Evolutionary conservation across 1,140 invertebrate genomes (phyloP).

Genomic region (Drosophila seguyi): DNA sequence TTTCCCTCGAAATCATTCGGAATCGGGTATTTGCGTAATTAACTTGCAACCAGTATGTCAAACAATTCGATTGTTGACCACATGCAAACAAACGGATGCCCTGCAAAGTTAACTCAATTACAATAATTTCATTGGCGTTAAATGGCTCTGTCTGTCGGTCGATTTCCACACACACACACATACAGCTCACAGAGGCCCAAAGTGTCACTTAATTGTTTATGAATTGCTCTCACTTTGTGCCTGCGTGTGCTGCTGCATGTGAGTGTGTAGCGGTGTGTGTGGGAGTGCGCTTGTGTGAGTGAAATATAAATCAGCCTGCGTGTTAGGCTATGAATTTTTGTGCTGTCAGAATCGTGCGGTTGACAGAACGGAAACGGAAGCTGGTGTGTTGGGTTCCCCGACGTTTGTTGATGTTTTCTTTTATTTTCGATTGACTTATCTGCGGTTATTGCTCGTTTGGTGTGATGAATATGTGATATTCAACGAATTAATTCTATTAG

Average conservation of each 20-base stretch:
- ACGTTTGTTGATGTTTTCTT: conserved; percentile 11
- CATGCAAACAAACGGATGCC: conserved; percentile 21
- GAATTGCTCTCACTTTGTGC: conserved; percentile 46
- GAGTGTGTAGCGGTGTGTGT: conserved; percentile 8
- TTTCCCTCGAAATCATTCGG: conserved; percentile 26
- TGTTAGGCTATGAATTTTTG: conserved; percentile 54
- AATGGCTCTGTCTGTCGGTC: conserved; percentile 21
- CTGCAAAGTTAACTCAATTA: conserved; percentile 69
- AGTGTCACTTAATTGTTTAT: conserved; percentile 77
- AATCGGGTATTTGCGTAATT: conserved; percentile 30
- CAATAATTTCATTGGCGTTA: conserved; percentile 64
- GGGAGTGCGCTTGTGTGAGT: conserved; percentile 34
- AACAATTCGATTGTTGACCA: conserved; percentile 48
- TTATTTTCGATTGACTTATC: conserved; percentile 12
- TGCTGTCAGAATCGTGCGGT: conserved; percentile 6
- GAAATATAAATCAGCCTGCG: conserved; percentile 64
- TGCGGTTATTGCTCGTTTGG: conserved; percentile 2
- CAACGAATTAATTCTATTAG: neutral
- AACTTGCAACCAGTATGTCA: conserved; percentile 27
- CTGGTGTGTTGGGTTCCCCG: conserved; percentile 8
- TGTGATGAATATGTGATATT: neutral
- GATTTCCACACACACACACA: conserved; percentile 1
- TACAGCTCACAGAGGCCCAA: conserved; percentile 31
- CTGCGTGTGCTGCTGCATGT: conserved; percentile 3
- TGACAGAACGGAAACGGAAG: conserved; percentile 47